Conservation (phyloP, 2,113 vertebrate genomes). For the Petaurus breviceps region DNA sequence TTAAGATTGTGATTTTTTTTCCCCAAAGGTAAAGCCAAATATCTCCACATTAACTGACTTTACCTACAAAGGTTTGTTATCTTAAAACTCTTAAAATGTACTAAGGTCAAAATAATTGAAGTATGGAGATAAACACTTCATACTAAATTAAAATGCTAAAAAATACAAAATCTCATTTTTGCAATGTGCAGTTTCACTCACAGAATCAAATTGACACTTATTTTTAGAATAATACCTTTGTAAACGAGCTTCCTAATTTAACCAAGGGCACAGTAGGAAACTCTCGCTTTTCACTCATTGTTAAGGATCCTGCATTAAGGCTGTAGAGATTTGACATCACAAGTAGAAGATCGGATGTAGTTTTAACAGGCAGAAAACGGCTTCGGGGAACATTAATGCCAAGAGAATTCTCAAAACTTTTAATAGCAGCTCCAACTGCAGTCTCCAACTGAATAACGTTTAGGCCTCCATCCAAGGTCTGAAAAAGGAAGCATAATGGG, state of each 20-base stretch:
- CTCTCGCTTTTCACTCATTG: conserved; percentile 97
- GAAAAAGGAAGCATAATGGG: neutral
- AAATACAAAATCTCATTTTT: neutral
- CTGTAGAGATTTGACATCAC: conserved; percentile 99
- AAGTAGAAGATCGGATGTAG: conserved; percentile 96
- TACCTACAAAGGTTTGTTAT: neutral
- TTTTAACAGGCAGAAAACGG: conserved; percentile 98
- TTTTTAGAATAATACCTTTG: conserved; percentile 87
- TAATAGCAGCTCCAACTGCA: conserved; percentile 97
- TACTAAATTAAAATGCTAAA: neutral
- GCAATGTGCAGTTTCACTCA: neutral
- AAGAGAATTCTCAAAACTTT: conserved; percentile 97
- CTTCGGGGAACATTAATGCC: conserved; percentile 98
- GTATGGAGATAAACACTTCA: neutral
- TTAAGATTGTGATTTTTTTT: neutral
- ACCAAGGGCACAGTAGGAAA: conserved; percentile 97
- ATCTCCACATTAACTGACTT: neutral
- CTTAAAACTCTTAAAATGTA: neutral
- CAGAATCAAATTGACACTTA: neutral
- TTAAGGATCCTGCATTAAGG: conserved; percentile 96
- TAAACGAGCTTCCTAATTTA: conserved; percentile 99
- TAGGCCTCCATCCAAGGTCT: conserved; percentile 97
- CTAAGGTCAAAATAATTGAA: neutral
- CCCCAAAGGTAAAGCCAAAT: neutral
- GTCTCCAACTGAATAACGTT: conserved; percentile 99